These are phyloP conservation scores for Plagodis dolabraria DNA, from an alignment of 2,888 invertebrate species.

Conservation along the genomic window DNA sequence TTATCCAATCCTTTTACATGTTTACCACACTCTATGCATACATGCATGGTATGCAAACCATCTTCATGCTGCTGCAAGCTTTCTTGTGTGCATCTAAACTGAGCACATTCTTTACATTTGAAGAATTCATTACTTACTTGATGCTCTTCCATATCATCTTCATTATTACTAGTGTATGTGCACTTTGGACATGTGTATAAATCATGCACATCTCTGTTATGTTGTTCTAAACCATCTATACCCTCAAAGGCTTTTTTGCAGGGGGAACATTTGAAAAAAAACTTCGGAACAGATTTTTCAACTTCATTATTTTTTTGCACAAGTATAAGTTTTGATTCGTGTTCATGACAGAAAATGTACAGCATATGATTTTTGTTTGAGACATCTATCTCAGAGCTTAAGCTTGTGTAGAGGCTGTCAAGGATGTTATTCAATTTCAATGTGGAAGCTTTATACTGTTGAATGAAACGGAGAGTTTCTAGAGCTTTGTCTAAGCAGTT, in stretches of 20 bases:
- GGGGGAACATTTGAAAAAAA: conserved; percentile 46
- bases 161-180: conserved; percentile 45
- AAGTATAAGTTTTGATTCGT: conserved; percentile 54
- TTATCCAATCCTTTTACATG: conserved; percentile 60
- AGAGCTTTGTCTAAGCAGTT: conserved; percentile 59
- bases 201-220: conserved; percentile 54
- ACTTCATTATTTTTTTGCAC: conserved; percentile 42
- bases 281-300: conserved; percentile 26
- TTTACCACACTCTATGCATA: conserved; percentile 73
- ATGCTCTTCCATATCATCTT: conserved; percentile 50
- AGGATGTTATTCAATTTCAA: conserved; percentile 55
- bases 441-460: conserved; percentile 55
- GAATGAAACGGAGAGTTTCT: conserved; percentile 54
- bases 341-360: conserved; percentile 56
- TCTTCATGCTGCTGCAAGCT: conserved; percentile 58
- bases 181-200: conserved; percentile 61
- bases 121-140: conserved; percentile 43
- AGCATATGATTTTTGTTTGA: conserved; percentile 48
- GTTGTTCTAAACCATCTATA: conserved; percentile 50
- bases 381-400: conserved; percentile 48
- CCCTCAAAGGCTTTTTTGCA: conserved; percentile 52
- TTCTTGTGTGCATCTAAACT: conserved; percentile 51
- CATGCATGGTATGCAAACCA: conserved; percentile 50
- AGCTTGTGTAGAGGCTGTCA: conserved; percentile 51
- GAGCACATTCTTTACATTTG: conserved; percentile 59